A percentile compares a stretch with the other conserved stretches of the same genome.
phyloP scores from a whole-genome alignment of 2,113 vertebrate species.

The Phaetusa simplex region DNA sequence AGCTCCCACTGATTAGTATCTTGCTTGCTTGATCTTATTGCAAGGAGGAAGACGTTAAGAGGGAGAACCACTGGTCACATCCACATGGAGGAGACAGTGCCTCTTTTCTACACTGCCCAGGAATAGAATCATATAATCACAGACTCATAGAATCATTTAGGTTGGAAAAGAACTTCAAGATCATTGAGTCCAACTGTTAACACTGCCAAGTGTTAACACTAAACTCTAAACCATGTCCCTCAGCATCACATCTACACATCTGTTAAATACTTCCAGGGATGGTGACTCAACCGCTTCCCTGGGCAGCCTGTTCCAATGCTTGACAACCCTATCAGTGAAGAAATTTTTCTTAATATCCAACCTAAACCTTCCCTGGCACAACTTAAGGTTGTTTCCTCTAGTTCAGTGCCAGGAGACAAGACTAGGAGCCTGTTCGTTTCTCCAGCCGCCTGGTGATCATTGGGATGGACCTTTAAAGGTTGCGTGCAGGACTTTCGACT shows the following conservation, averaged over 20 bases:
- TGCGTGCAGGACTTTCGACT: neutral
- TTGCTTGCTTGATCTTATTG: neutral
- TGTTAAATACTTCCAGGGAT: too few species aligned
- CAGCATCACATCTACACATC: too few species aligned
- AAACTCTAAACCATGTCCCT: too few species aligned
- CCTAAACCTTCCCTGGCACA: too few species aligned
- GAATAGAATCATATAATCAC: neutral
- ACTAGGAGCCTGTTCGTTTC: too few species aligned
- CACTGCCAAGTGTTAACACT: too few species aligned
- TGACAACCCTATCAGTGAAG: too few species aligned
- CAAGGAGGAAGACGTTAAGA: neutral
- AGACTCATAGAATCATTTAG: neutral
- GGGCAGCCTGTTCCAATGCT: neutral
- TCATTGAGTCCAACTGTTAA: neutral
- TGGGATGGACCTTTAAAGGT: too few species aligned
- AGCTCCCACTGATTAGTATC: neutral
- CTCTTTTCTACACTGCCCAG: neutral
- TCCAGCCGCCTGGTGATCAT: too few species aligned
- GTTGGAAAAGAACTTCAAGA: neutral
- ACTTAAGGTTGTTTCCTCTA: too few species aligned
- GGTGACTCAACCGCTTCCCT: neutral
- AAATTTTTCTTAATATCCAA: too few species aligned
- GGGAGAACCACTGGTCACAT: neutral
- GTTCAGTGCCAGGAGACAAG: too few species aligned
- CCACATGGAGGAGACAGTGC: neutral